Evolutionary conservation across 2,113 vertebrate species (phyloP), one percentile per base, ranked within the genome.

Genomic region (Festucalex cinctus): DNA sequence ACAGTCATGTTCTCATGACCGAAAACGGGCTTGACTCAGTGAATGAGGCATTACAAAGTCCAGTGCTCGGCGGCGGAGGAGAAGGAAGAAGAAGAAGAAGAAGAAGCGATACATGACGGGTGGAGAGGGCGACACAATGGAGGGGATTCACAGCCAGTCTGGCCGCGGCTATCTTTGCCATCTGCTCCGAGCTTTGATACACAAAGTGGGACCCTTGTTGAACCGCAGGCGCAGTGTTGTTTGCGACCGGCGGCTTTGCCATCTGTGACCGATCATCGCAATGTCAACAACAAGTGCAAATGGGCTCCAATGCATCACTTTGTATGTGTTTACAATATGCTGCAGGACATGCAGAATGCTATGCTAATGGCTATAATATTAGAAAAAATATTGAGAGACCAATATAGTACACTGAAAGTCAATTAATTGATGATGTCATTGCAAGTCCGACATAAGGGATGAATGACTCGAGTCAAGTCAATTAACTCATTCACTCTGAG

Each of bases 111-210:
- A 87, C 73, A 86, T 85, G 84, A 83, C 83, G 24, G 24, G 5
- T 28, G 53, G 53, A 56, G 43, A 9, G 79, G 77, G 62, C 74
- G 71, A 84, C 35, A 90, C 87, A 90, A 90, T 86, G 85, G 70
- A 14, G n/a, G n/a, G 80, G 80, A 90, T 90, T 90, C 70, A 90
- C 82, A 76, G 74, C 5, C 54, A 76, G 85, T 80, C 70, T 53
- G 79, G 82, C 58, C 8, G 75, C 77, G 81, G 80, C 85, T 72
- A 78, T 84, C 80, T 62, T 41, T 68, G 86, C 85, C 88, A 86
- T 87, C 85, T 90, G 86, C 78, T 86, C 81, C 72, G 69, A 87
- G 83, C 86, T 88, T 86, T 88, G 83, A 90, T 84, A 77, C 78
- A 86, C 77, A 88, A 84, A 88, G 86, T 66, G 35, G 73, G 62